Evolutionary conservation across 2,888 invertebrate species (phyloP).

Genomic region (Pseudoips prasinana): DNA sequence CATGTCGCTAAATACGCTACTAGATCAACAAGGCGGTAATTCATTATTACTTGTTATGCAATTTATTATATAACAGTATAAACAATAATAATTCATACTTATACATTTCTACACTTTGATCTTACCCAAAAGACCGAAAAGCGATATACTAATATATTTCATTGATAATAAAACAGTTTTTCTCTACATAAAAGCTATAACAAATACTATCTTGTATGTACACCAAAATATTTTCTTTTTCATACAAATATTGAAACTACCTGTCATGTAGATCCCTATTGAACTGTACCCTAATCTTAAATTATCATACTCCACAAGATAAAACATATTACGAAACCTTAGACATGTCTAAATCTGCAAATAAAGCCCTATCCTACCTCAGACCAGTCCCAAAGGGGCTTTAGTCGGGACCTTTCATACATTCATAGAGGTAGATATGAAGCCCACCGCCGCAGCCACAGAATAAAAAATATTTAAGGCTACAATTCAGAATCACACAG

Average conservation of each 20-base stretch:
- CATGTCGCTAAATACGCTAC: no score
- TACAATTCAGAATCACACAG: conserved; percentile 12
- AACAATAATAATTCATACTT: no score
- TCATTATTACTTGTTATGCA: no score
- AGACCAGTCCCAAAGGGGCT: conserved; percentile 48
- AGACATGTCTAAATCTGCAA: conserved; percentile 55
- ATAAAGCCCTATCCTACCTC: conserved; percentile 49
- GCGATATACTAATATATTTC: no score
- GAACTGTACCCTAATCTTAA: conserved; percentile 38
- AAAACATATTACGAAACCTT: conserved; percentile 52
- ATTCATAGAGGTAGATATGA: conserved; percentile 23
- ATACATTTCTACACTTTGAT: no score
- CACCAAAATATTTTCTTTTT: no score
- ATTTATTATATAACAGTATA: no score
- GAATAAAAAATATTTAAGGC: conserved; percentile 15
- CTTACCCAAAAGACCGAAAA: no score
- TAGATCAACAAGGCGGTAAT: no score
- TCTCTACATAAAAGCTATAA: no score
- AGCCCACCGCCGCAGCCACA: conserved; percentile 25
- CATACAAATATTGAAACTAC: not conserved
- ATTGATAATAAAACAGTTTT: no score
- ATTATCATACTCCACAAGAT: conserved; percentile 46
- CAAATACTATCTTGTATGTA: no score
- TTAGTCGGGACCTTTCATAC: conserved; percentile 21
- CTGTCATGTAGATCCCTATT: conserved; percentile 8